Evolutionary conservation across 2,797 vertebrate genomes (phyloP), one percentile per base, ranked within the genome.

Genomic region (Astyanax mexicanus): DNA sequence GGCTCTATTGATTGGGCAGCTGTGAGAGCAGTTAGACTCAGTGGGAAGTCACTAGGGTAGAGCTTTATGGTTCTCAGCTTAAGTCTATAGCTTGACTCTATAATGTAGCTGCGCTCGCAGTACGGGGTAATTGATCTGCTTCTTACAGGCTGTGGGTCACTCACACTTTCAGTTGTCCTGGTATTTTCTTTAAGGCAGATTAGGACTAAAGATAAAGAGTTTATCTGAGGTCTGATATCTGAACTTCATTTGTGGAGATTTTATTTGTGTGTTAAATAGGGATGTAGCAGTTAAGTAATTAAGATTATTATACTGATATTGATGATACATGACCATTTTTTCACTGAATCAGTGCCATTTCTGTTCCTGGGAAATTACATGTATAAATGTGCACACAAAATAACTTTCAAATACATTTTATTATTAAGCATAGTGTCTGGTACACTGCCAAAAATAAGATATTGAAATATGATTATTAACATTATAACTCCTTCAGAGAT

Each of bases 41-140:
- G 44, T 65, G 44, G 72, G 47, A 35, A 38, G 35, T 17, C 38
- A 60, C 17, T 60, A 32, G 45, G 42, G 55, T 15, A 25, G 44
- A 60, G 54, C 35, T 38, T 76, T 60, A 78, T 76, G 68, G 74
- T 60, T 35, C 68, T 65, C 80, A 81, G 85, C 75, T 75, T 74
- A 81, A 2, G 49, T 82, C 77, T 83, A 73, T 79, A 70, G n/a
- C 82, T 84, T 81, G 85, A 85, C 81, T 86, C 85, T 82, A 87
- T 91, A 90, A 89, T 87, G 83, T 86, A 83, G 88, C 86, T 85
- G 80, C 42, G 72, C 57, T 78, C 77, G 77, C 74, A 51, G 87
- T 89, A 88, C 88, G 79, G 68, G 83, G 73, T 84, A 85, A 91
- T 81, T 81, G 79, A 90, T 85, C 82, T 75, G 71, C 75, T 91